A percentile compares a stretch with the other conserved stretches of the same genome.
Evolutionary conservation across 1,140 invertebrate genomes (phyloP).

Genomic region (Drosophila parabipectinata): DNA sequence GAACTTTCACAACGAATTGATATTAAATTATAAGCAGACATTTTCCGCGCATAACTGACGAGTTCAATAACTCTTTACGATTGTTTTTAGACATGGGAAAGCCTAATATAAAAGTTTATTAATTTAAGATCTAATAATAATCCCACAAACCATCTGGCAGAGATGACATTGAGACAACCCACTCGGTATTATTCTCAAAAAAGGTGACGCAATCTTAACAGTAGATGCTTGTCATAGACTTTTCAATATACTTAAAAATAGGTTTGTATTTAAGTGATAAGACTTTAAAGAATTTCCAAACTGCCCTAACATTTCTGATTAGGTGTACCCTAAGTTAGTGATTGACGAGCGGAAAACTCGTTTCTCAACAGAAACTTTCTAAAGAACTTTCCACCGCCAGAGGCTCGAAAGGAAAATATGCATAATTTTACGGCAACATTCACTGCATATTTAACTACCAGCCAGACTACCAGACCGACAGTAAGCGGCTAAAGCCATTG

Average conservation of each 20-base stretch:
- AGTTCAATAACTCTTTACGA: conserved; percentile 60
- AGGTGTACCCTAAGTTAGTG: conserved; percentile 40
- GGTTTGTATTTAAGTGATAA: conserved; percentile 20
- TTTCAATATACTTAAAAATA: conserved; percentile 28
- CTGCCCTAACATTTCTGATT: not conserved
- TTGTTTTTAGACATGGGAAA: conserved; percentile 29
- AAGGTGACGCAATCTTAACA: conserved; percentile 40
- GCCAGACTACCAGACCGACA: conserved; percentile 10
- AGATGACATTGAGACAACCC: conserved; percentile 38
- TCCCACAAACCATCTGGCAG: conserved; percentile 24
- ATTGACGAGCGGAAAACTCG: conserved; percentile 50
- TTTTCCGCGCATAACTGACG: conserved; percentile 45
- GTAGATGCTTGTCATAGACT: conserved; percentile 12
- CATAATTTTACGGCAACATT: conserved; percentile 51
- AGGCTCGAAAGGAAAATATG: conserved; percentile 26
- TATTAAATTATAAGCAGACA: conserved; percentile 64
- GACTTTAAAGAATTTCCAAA: not conserved
- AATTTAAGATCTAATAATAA: conserved; percentile 18
- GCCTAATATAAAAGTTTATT: conserved; percentile 17
- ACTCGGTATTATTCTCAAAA: conserved; percentile 24
- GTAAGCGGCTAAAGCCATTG: not conserved
- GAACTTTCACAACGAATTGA: conserved; percentile 74
- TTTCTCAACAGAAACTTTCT: conserved; percentile 48
- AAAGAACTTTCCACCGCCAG: conserved; percentile 67
- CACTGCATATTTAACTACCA: conserved; percentile 53